Conservation (phyloP, 2,888 invertebrate genomes). For the Syrista parreyssii region DNA sequence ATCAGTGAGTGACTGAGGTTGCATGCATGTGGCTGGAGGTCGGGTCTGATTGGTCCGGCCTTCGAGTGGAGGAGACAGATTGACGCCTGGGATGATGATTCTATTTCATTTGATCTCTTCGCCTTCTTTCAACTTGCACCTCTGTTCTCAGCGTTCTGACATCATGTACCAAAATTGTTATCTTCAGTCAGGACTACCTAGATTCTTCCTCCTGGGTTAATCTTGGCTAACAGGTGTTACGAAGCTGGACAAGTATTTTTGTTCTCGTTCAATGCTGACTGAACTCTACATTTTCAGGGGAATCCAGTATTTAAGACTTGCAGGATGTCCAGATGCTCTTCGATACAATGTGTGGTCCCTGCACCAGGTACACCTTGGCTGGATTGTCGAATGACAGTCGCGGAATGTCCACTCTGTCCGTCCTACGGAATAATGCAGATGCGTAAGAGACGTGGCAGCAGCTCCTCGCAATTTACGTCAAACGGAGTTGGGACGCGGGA, state of each 20-base stretch:
- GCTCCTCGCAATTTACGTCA: slow-evolving; percentile 61
- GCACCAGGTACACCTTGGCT: slow-evolving; percentile 1
- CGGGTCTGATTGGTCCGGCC: slow-evolving; percentile 24
- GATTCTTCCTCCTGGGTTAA: neutral
- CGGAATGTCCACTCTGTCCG: slow-evolving; percentile 8
- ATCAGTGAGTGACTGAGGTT: slow-evolving; percentile 38
- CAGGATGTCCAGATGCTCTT: neutral
- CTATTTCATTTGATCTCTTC: slow-evolving; percentile 30
- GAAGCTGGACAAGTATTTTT: neutral
- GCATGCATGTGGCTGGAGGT: neutral
- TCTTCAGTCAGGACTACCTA: neutral
- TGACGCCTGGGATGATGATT: slow-evolving; percentile 56
- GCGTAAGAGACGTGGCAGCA: slow-evolving; percentile 52
- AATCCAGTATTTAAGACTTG: neutral
- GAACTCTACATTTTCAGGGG: neutral
- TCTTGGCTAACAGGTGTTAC: neutral
- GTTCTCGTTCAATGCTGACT: neutral
- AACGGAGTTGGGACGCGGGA: slow-evolving; percentile 45
- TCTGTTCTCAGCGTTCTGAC: neutral
- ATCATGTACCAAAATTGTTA: neutral
- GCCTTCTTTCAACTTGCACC: neutral
- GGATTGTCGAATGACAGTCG: slow-evolving; percentile 9
- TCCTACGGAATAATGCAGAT: slow-evolving; percentile 47
- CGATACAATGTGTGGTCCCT: neutral
- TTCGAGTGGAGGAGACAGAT: slow-evolving; percentile 43